These are phyloP conservation scores for Malurus elegans DNA, from an alignment of 2,113 vertebrate species.

Conservation along the genomic window DNA sequence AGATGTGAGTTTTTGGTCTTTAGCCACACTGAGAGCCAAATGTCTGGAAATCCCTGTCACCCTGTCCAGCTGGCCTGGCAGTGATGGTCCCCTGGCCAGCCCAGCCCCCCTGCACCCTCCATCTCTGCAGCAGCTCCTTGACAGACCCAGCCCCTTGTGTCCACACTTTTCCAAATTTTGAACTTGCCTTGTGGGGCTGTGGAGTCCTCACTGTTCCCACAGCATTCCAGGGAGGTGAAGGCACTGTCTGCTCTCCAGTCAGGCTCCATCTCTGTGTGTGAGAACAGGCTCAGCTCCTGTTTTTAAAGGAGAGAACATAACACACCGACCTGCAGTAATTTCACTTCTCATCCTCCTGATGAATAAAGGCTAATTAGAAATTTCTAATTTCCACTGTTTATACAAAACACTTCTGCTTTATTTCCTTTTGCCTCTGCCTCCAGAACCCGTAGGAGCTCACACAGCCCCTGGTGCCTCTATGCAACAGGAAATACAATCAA, in stretches of 20 bases:
- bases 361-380: neutral
- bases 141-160: neutral
- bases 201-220: neutral
- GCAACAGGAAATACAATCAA: constrained; percentile 41
- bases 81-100: neutral
- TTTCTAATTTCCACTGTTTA: constrained; percentile 39
- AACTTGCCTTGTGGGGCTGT: neutral
- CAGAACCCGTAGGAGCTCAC: neutral
- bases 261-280: neutral
- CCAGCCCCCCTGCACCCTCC: neutral
- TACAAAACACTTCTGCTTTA: neutral
- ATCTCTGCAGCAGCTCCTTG: neutral
- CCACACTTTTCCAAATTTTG: neutral
- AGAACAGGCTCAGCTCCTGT: neutral
- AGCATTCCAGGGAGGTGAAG: neutral
- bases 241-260: neutral
- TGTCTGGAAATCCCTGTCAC: neutral
- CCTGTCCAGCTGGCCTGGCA: neutral
- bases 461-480: neutral
- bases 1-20: neutral
- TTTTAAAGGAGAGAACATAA: neutral
- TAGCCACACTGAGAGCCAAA: neutral
- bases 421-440: constrained; percentile 14
- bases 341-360: neutral
- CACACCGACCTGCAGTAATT: neutral